Conservation (phyloP, 2,797 vertebrate species). For the Oceanodroma leucorhoa region DNA sequence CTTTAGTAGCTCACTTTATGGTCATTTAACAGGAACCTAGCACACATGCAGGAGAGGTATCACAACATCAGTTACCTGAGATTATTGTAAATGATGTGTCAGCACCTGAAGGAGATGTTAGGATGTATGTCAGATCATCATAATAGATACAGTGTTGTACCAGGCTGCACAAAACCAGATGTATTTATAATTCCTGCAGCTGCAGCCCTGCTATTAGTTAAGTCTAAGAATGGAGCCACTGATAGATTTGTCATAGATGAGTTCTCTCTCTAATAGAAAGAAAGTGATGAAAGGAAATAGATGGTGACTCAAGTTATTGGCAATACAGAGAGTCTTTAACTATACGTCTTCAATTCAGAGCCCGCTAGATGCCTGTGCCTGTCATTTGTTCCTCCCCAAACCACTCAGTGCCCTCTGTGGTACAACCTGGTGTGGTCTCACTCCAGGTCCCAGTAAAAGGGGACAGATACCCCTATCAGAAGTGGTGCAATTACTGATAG, state of each 20-base stretch:
- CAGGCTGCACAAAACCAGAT: slow-evolving; percentile 72
- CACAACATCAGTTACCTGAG: slow-evolving; percentile 69
- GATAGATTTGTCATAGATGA: slow-evolving; percentile 60
- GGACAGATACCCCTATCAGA: not conserved
- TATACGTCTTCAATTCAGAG: not conserved
- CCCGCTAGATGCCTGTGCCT: not conserved
- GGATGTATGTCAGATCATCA: slow-evolving; percentile 70
- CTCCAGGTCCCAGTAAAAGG: not conserved
- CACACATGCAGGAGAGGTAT: slow-evolving; percentile 35
- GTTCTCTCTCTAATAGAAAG: slow-evolving; percentile 42
- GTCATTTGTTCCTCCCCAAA: not conserved
- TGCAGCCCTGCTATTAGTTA: slow-evolving; percentile 70
- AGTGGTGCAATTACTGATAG: not conserved
- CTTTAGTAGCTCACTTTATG: slow-evolving; percentile 44
- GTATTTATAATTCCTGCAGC: slow-evolving; percentile 76
- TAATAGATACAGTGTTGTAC: slow-evolving; percentile 72
- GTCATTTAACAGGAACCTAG: slow-evolving; percentile 41
- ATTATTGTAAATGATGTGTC: slow-evolving; percentile 70
- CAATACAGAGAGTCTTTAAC: not conserved
- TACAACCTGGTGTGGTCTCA: not conserved
- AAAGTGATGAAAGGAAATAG: slow-evolving; percentile 42
- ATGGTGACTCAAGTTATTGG: not conserved
- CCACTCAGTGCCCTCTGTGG: not conserved
- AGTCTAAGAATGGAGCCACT: slow-evolving; percentile 56
- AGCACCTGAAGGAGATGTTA: slow-evolving; percentile 72